A percentile compares a stretch with the other conserved stretches of the same genome.
phyloP scores from a whole-genome alignment of 2,113 vertebrate species.

The Tichodroma muraria region DNA sequence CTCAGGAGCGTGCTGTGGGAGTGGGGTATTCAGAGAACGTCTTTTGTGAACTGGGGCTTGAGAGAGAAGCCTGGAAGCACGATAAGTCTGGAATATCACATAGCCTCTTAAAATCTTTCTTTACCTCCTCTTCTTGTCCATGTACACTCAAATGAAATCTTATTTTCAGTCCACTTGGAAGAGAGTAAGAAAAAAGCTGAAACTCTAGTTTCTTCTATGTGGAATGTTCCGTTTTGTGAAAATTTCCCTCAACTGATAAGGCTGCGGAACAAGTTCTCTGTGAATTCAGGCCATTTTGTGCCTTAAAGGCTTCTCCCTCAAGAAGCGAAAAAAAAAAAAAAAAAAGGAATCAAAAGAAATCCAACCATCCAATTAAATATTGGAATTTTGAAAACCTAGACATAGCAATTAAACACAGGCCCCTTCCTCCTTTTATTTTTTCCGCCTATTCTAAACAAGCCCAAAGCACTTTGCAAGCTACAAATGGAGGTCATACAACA shows the following conservation, averaged over 20 bases:
- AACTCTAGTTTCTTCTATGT: neutral
- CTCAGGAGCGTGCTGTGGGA: neutral
- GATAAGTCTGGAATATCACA: neutral
- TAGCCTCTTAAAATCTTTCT: neutral
- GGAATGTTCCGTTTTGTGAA: neutral
- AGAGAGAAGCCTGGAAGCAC: neutral
- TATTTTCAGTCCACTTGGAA: neutral
- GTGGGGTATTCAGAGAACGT: neutral
- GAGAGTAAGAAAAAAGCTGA: neutral
- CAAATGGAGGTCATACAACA: conserved; percentile 11
- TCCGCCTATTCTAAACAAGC: neutral
- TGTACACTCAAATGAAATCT: neutral
- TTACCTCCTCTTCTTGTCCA: neutral
- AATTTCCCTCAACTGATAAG: neutral
- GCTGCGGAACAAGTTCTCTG: neutral
- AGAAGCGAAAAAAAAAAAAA: neutral
- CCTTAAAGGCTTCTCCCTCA: neutral
- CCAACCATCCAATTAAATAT: neutral
- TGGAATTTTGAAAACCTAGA: neutral
- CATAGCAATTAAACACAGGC: neutral
- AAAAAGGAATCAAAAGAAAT: neutral
- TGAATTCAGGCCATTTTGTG: neutral
- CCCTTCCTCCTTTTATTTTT: neutral
- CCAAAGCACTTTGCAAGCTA: neutral
- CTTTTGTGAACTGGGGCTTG: neutral